Conservation (phyloP, 2,113 vertebrate species). For the Nestor notabilis region DNA sequence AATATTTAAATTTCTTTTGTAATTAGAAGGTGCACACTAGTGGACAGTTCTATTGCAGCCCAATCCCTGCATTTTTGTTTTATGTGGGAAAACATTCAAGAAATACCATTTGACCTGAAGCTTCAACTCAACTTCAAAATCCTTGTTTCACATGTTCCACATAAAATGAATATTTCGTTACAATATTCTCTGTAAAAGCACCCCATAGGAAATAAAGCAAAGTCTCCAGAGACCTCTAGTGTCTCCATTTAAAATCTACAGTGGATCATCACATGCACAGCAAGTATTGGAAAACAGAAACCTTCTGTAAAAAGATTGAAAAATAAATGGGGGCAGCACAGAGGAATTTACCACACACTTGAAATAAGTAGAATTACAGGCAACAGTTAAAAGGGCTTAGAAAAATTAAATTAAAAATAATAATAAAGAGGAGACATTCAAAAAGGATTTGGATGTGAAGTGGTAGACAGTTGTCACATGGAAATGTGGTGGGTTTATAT, state of each 20-base stretch:
- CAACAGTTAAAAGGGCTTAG: neutral
- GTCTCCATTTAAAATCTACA: constrained; percentile 5
- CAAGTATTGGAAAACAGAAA: neutral
- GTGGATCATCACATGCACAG: neutral
- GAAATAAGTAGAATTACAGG: neutral
- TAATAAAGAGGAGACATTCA: neutral
- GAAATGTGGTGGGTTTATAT: neutral
- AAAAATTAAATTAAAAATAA: neutral
- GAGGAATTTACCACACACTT: neutral
- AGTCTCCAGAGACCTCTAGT: constrained; percentile 62
- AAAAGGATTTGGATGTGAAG: neutral
- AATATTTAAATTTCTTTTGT: neutral
- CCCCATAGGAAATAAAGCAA: neutral
- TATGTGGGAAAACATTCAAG: neutral
- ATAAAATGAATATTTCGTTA: neutral
- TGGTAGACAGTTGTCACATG: neutral
- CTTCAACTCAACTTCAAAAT: neutral
- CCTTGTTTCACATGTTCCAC: neutral
- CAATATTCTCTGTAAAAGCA: neutral
- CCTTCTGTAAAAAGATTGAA: neutral
- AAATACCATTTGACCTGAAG: neutral
- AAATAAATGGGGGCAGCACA: neutral
- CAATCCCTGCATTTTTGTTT: neutral
- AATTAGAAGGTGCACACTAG: neutral
- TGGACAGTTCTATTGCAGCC: neutral